Base-by-base conservation (phyloP, 2,888 invertebrate genomes). In the Dastarcus helophoroides region DNA sequence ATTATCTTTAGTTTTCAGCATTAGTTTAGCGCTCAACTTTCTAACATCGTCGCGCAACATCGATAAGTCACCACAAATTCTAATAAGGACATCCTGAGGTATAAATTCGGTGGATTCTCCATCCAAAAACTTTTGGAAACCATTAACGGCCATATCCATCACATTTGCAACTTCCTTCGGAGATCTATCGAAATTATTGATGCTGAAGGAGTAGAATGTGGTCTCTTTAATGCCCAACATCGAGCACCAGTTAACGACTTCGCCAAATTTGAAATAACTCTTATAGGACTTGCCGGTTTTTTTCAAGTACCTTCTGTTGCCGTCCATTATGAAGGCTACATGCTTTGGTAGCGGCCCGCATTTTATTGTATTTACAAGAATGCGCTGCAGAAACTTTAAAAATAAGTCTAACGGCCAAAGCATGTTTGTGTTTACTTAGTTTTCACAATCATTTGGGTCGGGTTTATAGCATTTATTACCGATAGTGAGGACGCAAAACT, bases 321-420 rank as follows among this genome's bases (percentile, higher is more conserved):
- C 97, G 63, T 97, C 97, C 95, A 97, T 97, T 38, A 98, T 97
- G 54, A 98, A 82, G 2, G 95, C 95, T 40, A 98, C 69, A 61
- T 98, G 98, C 38, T 74, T 71, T 0, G 97, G 97, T 35, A 95
- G 65, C 15, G 77, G 72, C 2, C 93, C 93, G 17, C 76, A 73
- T 60, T 77, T 82, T 13, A 91, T n/a, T n/a, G n/a, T n/a, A n/a
- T n/a, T n/a, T n/a, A n/a, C n/a, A n/a, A n/a, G n/a, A n/a, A n/a
- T n/a, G n/a, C n/a, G n/a, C n/a, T n/a, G n/a, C n/a, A n/a, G n/a
- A n/a, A n/a, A n/a, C n/a, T n/a, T n/a, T n/a, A n/a, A n/a, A n/a
- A n/a, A n/a, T n/a, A n/a, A n/a, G n/a, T n/a, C n/a, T n/a, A n/a
- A n/a, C n/a, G n/a, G n/a, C n/a, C n/a, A n/a, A n/a, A n/a, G n/a